Percentiles rank a stretch among this genome's conserved stretches.
These are phyloP conservation scores for Anolis carolinensis DNA, from an alignment of 2,113 vertebrate genomes.

Conservation along the genomic window DNA sequence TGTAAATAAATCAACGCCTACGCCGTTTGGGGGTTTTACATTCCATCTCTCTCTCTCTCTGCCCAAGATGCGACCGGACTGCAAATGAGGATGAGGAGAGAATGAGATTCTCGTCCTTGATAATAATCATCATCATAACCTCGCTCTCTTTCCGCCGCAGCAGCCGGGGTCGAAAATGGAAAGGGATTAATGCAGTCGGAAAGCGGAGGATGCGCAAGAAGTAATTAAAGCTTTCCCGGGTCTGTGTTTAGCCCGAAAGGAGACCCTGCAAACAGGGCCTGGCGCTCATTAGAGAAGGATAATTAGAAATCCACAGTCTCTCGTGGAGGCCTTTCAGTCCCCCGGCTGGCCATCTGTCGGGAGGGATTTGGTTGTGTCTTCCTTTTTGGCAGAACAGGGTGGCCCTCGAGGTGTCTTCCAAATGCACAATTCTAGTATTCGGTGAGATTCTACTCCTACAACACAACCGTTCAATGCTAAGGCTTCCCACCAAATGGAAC, in stretches of 20 bases:
- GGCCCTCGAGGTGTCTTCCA: too few species aligned
- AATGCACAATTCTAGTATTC: too few species aligned
- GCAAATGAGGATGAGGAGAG: fast-evolving
- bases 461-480: too few species aligned
- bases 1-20: not conserved
- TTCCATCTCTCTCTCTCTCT: not conserved
- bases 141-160: not conserved
- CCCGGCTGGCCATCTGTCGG: not conserved
- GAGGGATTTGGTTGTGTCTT: too few species aligned
- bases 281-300: conserved; percentile 56
- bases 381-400: too few species aligned
- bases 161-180: not conserved
- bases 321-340: conserved; percentile 41
- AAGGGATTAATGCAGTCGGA: conserved; percentile 27
- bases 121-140: conserved; percentile 20
- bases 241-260: conserved; percentile 38
- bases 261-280: conserved; percentile 35
- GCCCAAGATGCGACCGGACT: not conserved
- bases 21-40: not conserved
- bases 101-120: not conserved
- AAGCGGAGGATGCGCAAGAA: conserved; percentile 43
- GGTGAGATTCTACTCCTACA: too few species aligned
- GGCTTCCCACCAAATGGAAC: too few species aligned
- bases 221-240: conserved; percentile 43
- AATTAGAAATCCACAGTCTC: conserved; percentile 53